Evolutionary conservation across 2,113 vertebrate genomes (phyloP), one percentile per base, ranked within the genome.

Genomic region (Cavia porcellus): DNA sequence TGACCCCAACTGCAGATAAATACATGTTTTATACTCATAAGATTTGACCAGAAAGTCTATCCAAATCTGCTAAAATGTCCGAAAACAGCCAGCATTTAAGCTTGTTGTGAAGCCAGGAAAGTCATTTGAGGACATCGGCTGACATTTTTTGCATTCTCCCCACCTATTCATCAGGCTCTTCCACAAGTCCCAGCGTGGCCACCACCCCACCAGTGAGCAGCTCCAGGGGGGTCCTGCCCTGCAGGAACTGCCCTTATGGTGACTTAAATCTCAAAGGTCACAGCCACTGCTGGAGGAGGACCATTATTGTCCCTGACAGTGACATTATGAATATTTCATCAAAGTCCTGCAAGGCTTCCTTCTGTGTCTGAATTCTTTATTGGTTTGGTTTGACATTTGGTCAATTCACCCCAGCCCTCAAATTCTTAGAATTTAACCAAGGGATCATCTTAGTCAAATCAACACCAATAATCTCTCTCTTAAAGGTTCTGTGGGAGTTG

Each of bases 301-400:
- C 61, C 80, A 50, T 8, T 84, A 84, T 62, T 94, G 90, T 95
- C 82, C 61, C 45, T 57, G 1, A 82, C 10, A 42, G 90, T 52
- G 74, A 89, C 62, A 57, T 50, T 75, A 75, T 97, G 79, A 97
- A 98, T 97, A 90, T 97, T 97, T 97, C 86, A 98, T 94, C 72
- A 19, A 80, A 96, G 62, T 86, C 92, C 55, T 83, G n/a, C 35
- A 84, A 94, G 79, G 38, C 30, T 91, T 82, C 83, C 80, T 85
- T 93, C 94, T 72, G 30, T 45, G 72, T 66, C 90, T 96, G 25
- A 94, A 81, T 79, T 57, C 77, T 15, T 38, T 61, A 6, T 50
- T 89, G 47, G 42, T 64, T 96, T 83, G 9, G 47, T 85, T 86
- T 89, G 87, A 61, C 64, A 85, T 96, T 75, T 45, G 50, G 30